phyloP scores from a whole-genome alignment of 2,888 invertebrate species.

The Cetonia aurata region DNA sequence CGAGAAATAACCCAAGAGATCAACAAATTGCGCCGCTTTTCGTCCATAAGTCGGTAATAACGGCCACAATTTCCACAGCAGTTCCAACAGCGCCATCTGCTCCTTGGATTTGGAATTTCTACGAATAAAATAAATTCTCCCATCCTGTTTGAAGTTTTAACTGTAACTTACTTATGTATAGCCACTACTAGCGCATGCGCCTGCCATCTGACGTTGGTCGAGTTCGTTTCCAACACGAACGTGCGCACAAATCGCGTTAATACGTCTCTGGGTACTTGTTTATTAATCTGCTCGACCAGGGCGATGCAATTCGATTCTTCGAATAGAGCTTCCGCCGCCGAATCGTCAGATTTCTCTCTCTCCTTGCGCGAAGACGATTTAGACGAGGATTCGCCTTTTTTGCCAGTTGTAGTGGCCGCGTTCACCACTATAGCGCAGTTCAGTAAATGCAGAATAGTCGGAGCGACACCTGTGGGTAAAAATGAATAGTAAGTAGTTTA shows the following conservation, averaged over 20 bases:
- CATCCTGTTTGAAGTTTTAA: background rate
- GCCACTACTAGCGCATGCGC: slow-evolving; percentile 89
- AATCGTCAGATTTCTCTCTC: slow-evolving; percentile 77
- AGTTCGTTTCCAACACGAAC: slow-evolving; percentile 93
- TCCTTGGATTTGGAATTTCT: slow-evolving; percentile 83
- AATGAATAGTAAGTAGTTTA: background rate
- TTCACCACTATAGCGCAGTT: slow-evolving; percentile 87
- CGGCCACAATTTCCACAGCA: slow-evolving; percentile 94
- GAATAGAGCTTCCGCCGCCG: slow-evolving; percentile 73
- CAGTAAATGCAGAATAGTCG: slow-evolving; percentile 89
- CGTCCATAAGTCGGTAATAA: slow-evolving; percentile 90
- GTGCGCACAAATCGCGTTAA: slow-evolving; percentile 85
- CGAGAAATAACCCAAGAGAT: slow-evolving; percentile 94
- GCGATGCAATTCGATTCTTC: slow-evolving; percentile 77
- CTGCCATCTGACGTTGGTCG: slow-evolving; percentile 94
- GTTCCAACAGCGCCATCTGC: slow-evolving; percentile 83
- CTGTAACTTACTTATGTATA: slow-evolving; percentile 80
- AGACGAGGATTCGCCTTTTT: slow-evolving; percentile 49
- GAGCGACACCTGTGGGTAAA: slow-evolving; percentile 76
- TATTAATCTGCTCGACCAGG: slow-evolving; percentile 79
- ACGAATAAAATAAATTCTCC: slow-evolving; percentile 44
- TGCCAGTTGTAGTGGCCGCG: slow-evolving; percentile 55
- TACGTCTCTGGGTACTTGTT: slow-evolving; percentile 74
- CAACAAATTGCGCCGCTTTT: slow-evolving; percentile 96
- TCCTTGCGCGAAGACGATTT: slow-evolving; percentile 67